Percentiles rank a stretch among this genome's conserved stretches.
Evolutionary conservation across 2,797 vertebrate genomes (phyloP).

Genomic region (Ataeniobius toweri): DNA sequence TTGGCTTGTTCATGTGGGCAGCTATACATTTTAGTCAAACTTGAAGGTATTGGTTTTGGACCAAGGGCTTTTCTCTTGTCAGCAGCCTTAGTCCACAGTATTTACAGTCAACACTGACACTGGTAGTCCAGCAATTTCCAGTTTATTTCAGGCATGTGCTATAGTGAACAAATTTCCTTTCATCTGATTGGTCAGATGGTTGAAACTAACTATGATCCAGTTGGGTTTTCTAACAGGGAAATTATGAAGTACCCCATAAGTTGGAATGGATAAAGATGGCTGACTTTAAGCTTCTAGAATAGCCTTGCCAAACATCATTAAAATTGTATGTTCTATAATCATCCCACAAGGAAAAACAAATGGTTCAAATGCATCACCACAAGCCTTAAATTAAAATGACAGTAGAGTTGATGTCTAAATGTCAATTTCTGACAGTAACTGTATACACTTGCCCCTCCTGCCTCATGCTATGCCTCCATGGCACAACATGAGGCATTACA

Average conservation of each 20-base stretch:
- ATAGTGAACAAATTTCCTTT: neutral
- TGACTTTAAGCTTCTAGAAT: neutral
- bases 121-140: neutral
- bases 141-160: neutral
- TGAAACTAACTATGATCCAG: neutral
- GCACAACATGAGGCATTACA: neutral
- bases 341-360: neutral
- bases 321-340: neutral
- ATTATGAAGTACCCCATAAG: neutral
- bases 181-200: neutral
- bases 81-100: neutral
- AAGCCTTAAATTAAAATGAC: neutral
- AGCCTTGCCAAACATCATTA: neutral
- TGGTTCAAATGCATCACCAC: neutral
- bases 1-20: neutral
- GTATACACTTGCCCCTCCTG: neutral
- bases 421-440: neutral
- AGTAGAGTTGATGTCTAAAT: neutral
- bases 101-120: neutral
- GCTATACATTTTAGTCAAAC: neutral
- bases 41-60: neutral
- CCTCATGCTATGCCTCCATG: neutral
- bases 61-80: neutral
- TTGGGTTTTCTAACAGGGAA: neutral
- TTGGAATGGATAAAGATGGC: neutral